These are phyloP conservation scores for Trachelus tabidus DNA, from an alignment of 2,888 invertebrate genomes.

Conservation along the genomic window DNA sequence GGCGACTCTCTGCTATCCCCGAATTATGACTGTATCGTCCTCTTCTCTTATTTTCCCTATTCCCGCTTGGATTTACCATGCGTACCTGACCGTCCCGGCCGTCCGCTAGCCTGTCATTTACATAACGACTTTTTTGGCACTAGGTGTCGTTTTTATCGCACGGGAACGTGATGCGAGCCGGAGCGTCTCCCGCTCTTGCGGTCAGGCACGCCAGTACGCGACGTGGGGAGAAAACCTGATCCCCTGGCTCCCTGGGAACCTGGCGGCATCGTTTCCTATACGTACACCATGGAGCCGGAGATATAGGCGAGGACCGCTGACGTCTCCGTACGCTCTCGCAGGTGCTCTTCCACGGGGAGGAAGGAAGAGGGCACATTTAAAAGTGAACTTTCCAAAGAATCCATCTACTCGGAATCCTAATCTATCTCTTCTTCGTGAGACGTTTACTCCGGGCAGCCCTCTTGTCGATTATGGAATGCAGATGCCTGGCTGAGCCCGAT, in stretches of 20 bases:
- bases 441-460: neutral
- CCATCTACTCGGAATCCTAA: neutral
- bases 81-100: slow-evolving; percentile 34
- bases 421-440: neutral
- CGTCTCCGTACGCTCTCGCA: slow-evolving; percentile 1
- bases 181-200: slow-evolving; percentile 17
- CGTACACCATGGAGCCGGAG: slow-evolving; percentile 1
- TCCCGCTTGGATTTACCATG: slow-evolving; percentile 38
- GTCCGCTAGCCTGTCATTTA: slow-evolving; percentile 47
- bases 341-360: neutral
- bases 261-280: slow-evolving; percentile 23
- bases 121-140: slow-evolving; percentile 61
- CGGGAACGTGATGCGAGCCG: slow-evolving; percentile 37
- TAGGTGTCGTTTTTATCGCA: slow-evolving; percentile 45
- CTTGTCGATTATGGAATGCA: neutral
- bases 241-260: slow-evolving; percentile 40
- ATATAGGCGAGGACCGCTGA: neutral
- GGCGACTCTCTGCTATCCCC: neutral
- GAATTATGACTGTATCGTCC: neutral
- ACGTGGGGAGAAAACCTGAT: slow-evolving; percentile 48
- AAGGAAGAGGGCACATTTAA: neutral
- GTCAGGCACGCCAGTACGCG: slow-evolving; percentile 35
- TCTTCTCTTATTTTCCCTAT: slow-evolving; percentile 30
- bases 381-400: slow-evolving; percentile 15
- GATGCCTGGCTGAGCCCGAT: neutral